Evolutionary conservation across 2,888 invertebrate species (phyloP).

Genomic region (Brachyptera risi): DNA sequence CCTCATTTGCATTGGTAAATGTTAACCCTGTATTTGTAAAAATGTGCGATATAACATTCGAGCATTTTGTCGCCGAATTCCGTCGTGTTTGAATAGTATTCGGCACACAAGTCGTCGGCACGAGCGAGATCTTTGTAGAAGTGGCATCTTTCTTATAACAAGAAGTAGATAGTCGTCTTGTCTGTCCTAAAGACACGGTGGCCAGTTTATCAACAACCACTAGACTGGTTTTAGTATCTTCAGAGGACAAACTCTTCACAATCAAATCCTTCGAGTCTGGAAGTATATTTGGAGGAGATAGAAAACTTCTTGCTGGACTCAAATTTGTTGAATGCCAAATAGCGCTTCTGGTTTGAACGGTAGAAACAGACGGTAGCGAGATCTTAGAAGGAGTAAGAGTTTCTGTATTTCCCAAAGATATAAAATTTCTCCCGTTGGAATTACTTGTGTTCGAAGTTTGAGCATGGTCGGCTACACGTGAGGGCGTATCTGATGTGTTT

Average conservation of each 20-base stretch:
- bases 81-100: not conserved
- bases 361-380: not conserved
- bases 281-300: not conserved
- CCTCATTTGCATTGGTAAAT: not conserved
- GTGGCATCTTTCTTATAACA: no score
- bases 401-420: not conserved
- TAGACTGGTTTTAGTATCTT: no score
- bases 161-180: no score
- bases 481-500: no score
- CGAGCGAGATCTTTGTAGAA: not conserved
- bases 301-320: not conserved
- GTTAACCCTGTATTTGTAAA: not conserved
- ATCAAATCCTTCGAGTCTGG: not conserved
- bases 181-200: no score
- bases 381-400: not conserved
- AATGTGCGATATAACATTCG: not conserved
- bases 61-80: not conserved
- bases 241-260: not conserved
- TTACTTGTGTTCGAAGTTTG: not conserved
- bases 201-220: no score
- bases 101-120: not conserved
- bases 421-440: not conserved
- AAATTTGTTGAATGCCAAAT: not conserved
- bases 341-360: not conserved
- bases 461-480: not conserved